These are phyloP conservation scores for Atta texana DNA, from an alignment of 1,140 invertebrate species.

Conservation along the genomic window DNA sequence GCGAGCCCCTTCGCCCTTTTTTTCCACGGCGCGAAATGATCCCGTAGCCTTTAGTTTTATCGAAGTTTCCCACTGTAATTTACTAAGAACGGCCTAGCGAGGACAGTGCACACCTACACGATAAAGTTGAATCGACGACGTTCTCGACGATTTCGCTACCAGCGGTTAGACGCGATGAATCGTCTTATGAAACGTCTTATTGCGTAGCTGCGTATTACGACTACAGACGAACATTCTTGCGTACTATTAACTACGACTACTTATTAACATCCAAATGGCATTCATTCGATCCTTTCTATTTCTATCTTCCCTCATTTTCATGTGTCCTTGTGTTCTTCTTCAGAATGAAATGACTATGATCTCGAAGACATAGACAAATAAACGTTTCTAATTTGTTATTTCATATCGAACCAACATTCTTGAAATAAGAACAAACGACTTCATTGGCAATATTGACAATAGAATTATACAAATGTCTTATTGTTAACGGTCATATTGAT, in stretches of 20 bases:
- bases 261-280: conserved; percentile 61
- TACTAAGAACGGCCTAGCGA: conserved; percentile 39
- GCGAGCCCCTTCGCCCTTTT: conserved; percentile 3
- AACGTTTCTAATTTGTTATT: not conserved
- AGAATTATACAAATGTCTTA: too few species aligned
- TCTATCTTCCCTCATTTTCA: conserved; percentile 32
- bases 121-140: conserved; percentile 43
- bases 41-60: conserved; percentile 7
- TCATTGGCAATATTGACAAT: not conserved
- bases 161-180: conserved; percentile 23
- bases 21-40: conserved; percentile 3
- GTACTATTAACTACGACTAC: conserved; percentile 41
- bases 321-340: conserved; percentile 31
- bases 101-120: conserved; percentile 48
- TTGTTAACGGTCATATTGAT: not conserved
- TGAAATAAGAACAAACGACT: not conserved
- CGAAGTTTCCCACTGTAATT: not conserved
- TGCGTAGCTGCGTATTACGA: conserved; percentile 42
- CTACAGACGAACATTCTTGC: conserved; percentile 28
- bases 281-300: conserved; percentile 57
- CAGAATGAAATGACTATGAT: conserved; percentile 17
- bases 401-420: not conserved
- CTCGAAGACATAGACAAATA: conserved; percentile 10
- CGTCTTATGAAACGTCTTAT: conserved; percentile 53
- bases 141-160: conserved; percentile 49